Evolutionary conservation across 1,140 invertebrate species (phyloP).

Genomic region (Diorhabda sublineata): DNA sequence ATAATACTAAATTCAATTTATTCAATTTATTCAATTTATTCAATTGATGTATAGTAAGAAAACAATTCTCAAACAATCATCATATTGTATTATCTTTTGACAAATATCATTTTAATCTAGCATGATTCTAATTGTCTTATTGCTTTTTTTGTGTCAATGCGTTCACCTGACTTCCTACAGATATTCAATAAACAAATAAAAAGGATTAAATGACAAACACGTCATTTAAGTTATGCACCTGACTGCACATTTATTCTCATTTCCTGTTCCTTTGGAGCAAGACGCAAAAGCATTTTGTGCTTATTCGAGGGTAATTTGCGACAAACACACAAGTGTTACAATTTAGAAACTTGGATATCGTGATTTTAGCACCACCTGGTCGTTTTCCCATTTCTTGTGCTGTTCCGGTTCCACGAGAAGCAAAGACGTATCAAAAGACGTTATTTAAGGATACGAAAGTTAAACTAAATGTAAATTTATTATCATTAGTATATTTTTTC

Average conservation of each 20-base stretch:
- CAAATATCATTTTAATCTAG: too few species aligned
- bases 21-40: too few species aligned
- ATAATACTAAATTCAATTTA: too few species aligned
- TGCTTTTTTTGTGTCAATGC: too few species aligned
- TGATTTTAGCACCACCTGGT: slow-evolving; percentile 10
- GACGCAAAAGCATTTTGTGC: neutral
- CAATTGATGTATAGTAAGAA: too few species aligned
- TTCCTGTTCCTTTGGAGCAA: neutral
- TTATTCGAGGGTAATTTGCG: slow-evolving; percentile 9
- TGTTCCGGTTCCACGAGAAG: neutral
- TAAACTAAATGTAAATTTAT: too few species aligned
- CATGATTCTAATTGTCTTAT: too few species aligned
- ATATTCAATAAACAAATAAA: neutral
- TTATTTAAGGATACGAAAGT: too few species aligned
- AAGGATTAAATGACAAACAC: neutral
- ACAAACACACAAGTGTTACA: slow-evolving; percentile 11
- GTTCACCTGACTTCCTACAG: too few species aligned
- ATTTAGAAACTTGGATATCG: slow-evolving; percentile 10
- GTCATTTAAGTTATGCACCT: neutral
- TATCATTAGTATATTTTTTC: too few species aligned
- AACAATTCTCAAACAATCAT: too few species aligned
- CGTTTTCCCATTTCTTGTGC: slow-evolving; percentile 1
- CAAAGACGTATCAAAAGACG: neutral
- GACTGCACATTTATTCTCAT: neutral
- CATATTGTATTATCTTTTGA: too few species aligned